A percentile compares a stretch with the other conserved stretches of the same genome.
phyloP scores from a whole-genome alignment of 2,888 invertebrate genomes.

The Agonopterix subpropinquella region DNA sequence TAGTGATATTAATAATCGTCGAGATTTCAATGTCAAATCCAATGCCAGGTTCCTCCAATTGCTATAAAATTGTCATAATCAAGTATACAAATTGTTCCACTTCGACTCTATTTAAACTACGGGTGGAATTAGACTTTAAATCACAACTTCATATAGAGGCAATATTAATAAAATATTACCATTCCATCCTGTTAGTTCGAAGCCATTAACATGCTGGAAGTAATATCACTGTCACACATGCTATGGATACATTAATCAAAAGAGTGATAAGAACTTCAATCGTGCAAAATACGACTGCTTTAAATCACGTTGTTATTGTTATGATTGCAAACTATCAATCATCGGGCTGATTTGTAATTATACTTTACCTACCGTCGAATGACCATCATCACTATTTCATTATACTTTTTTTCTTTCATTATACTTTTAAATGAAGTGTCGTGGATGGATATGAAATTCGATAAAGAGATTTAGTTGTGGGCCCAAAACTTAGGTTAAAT shows the following conservation, averaged over 20 bases:
- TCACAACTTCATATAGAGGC: slow-evolving; percentile 3
- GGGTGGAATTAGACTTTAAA: slow-evolving; percentile 3
- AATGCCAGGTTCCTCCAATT: too few species aligned
- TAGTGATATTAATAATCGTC: too few species aligned
- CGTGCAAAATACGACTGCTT: slow-evolving; percentile 44
- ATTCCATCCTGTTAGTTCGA: slow-evolving; percentile 7
- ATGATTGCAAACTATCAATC: slow-evolving; percentile 21
- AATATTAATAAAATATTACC: slow-evolving; percentile 13
- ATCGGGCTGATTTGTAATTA: background rate
- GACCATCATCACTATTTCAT: too few species aligned
- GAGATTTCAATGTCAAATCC: too few species aligned
- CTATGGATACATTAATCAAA: slow-evolving; percentile 60
- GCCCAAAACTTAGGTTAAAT: too few species aligned
- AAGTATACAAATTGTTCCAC: background rate
- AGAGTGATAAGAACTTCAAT: slow-evolving; percentile 49
- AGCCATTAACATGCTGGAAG: slow-evolving; percentile 15
- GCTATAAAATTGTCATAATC: too few species aligned
- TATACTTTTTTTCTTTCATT: too few species aligned
- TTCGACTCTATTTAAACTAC: background rate
- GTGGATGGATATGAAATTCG: too few species aligned
- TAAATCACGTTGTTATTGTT: slow-evolving; percentile 55
- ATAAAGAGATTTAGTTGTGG: too few species aligned
- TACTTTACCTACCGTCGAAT: too few species aligned
- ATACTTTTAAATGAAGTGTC: too few species aligned
- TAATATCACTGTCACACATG: slow-evolving; percentile 43